phyloP scores from a whole-genome alignment of 2,888 invertebrate species.

The Drosophila neonasuta region DNA sequence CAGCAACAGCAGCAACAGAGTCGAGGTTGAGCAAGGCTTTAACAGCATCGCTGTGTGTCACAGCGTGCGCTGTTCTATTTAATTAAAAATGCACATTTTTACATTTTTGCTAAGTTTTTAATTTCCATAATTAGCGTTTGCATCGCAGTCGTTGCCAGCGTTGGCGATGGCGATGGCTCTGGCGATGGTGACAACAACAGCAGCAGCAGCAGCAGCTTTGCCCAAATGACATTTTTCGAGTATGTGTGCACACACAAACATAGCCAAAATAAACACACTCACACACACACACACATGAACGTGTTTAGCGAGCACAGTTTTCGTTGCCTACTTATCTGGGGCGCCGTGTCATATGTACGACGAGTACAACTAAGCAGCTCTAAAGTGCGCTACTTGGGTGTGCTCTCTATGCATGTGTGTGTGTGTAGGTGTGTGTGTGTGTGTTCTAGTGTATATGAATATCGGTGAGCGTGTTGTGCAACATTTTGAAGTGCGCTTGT shows the following conservation, averaged over 20 bases:
- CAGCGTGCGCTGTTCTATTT: conserved; percentile 63
- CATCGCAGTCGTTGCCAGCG: conserved; percentile 28
- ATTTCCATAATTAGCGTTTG: conserved; percentile 74
- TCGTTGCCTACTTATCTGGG: conserved; percentile 76
- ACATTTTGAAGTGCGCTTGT: conserved; percentile 60
- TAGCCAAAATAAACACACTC: conserved; percentile 12
- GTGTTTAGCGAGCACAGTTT: conserved; percentile 29
- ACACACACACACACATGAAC: conserved; percentile 14
- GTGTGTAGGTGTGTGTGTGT: conserved; percentile 11
- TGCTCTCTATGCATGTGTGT: conserved; percentile 2
- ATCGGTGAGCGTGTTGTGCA: conserved; percentile 55
- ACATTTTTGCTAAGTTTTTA: conserved; percentile 73
- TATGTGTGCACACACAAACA: conserved; percentile 27
- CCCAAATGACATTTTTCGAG: conserved; percentile 53
- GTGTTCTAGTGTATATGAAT: conserved; percentile 23
- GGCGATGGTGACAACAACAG: conserved; percentile 19
- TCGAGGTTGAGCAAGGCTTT: conserved; percentile 18
- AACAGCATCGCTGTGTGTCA: conserved; percentile 10
- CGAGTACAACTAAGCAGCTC: conserved; percentile 55
- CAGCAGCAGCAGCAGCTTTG: conserved; percentile 29
- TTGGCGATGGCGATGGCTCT: conserved; percentile 6
- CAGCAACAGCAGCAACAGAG: neutral
- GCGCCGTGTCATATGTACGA: conserved; percentile 56
- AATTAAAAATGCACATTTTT: conserved; percentile 75
- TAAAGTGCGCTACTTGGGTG: conserved; percentile 49